Evolutionary conservation across 1,140 invertebrate genomes (phyloP).

Genomic region (Cotesia typhae): DNA sequence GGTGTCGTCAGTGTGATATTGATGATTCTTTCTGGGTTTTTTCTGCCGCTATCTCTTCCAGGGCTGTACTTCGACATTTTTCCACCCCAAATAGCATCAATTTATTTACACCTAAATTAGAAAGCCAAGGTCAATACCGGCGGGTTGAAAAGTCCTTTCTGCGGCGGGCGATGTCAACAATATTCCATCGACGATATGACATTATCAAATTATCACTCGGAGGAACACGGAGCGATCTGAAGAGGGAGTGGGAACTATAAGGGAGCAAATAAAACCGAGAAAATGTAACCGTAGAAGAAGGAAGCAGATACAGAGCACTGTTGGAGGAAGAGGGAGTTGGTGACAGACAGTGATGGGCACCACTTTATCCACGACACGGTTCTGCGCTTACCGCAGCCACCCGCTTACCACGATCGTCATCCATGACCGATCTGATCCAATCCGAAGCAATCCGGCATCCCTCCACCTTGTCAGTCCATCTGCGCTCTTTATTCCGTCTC

Average conservation of each 20-base stretch:
- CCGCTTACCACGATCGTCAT: constrained; percentile 51
- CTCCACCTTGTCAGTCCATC: constrained; percentile 41
- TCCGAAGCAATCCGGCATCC: constrained; percentile 47
- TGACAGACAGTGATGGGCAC: constrained; percentile 61
- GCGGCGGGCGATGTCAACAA: no score
- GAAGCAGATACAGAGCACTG: constrained; percentile 9
- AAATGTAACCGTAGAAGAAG: constrained; percentile 2
- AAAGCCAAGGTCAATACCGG: no score
- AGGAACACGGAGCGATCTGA: no score
- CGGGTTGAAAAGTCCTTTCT: no score
- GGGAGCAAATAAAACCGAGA: constrained; percentile 3
- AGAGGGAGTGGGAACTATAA: background rate
- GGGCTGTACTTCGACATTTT: no score
- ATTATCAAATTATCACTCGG: no score
- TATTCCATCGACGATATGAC: no score
- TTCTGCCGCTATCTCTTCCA: no score
- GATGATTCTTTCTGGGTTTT: no score
- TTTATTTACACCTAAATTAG: no score
- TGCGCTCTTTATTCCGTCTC: constrained; percentile 14
- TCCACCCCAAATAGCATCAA: no score
- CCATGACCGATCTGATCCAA: constrained; percentile 52
- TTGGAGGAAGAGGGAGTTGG: constrained; percentile 40
- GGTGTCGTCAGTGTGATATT: no score
- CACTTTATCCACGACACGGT: constrained; percentile 63
- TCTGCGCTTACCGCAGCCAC: constrained; percentile 62